phyloP scores from a whole-genome alignment of 2,888 invertebrate genomes.

The Eristalis tenax region DNA sequence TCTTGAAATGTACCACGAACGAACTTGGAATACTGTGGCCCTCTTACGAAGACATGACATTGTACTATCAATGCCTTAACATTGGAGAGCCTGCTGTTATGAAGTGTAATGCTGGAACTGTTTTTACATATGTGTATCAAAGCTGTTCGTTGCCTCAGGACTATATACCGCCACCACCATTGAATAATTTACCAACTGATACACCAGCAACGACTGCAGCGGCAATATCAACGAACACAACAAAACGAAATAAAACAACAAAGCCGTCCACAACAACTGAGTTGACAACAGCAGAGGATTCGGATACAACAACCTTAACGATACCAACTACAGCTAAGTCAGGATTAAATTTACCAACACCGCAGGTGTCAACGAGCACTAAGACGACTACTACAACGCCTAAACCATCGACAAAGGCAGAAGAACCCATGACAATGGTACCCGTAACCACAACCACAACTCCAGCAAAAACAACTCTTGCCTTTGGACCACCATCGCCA shows the following conservation, averaged over 20 bases:
- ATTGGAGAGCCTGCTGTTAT: slow-evolving; percentile 74
- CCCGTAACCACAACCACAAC: slow-evolving; percentile 2
- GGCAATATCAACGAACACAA: background rate
- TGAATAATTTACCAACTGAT: slow-evolving; percentile 76
- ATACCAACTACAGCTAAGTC: background rate
- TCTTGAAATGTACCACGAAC: slow-evolving; percentile 75
- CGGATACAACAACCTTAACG: slow-evolving; percentile 55
- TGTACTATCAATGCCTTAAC: slow-evolving; percentile 77
- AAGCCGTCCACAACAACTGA: background rate
- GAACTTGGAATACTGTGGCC: slow-evolving; percentile 80
- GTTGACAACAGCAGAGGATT: background rate
- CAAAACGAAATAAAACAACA: background rate
- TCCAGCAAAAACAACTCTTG: slow-evolving; percentile 37
- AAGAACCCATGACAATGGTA: background rate
- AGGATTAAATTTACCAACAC: slow-evolving; percentile 44
- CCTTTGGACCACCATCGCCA: slow-evolving; percentile 53
- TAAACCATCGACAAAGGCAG: background rate
- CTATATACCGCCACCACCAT: slow-evolving; percentile 77
- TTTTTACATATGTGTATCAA: slow-evolving; percentile 79
- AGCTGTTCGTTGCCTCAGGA: slow-evolving; percentile 75
- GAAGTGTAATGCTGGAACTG: slow-evolving; percentile 76
- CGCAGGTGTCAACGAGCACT: slow-evolving; percentile 17
- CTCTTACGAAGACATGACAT: slow-evolving; percentile 77
- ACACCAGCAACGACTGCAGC: background rate
- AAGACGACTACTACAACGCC: background rate